Evolutionary conservation across 2,888 invertebrate genomes (phyloP), one percentile per base, ranked within the genome.

Genomic region (Agonum fuliginosum): DNA sequence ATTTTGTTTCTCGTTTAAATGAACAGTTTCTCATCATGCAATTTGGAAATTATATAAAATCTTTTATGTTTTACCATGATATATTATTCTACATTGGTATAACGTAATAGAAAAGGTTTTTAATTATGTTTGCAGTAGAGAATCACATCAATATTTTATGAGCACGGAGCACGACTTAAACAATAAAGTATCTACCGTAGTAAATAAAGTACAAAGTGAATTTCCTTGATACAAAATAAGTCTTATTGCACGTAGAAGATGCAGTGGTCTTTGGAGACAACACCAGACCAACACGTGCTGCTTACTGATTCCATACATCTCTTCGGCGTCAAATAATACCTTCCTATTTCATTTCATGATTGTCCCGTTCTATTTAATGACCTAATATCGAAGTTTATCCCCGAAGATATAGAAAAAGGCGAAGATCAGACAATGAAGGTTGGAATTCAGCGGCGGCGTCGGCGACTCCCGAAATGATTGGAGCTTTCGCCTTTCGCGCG

Each of bases 401-500:
- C 77, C 54, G 41, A 70, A 77, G 69, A 77, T 77, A 77, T 77
- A 77, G 69, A 77, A 69, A 69, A 58, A 54, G 54, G 77, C 70
- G 77, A 41, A 77, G 77, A 76, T 58, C 77, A 77, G 70, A 70
- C 70, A 70, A 77, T 70, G 77, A 70, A 70, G 46, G 30, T 76
- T 67, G 34, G 75, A 51, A 75, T 75, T 75, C 74, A 65, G 65
- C 62, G 46, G 65, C 46, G 77, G 27, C 62, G 46, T 46, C 46
- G 77, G 27, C 75, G 37, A 70, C 51, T 82, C 82, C 81, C 80
- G 80, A 81, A 81, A 82, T 83, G 83, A 83, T 83, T 83, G 83
- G 82, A 82, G 82, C 81, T 82, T 81, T 75, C 41, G 30, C 51
- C 81, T 82, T 81, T 75, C 41, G 30, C 51, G 46, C 65, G 20